Evolutionary conservation across 2,113 vertebrate genomes (phyloP), one percentile per base, ranked within the genome.

Genomic region (Lepisosteus osseus): DNA sequence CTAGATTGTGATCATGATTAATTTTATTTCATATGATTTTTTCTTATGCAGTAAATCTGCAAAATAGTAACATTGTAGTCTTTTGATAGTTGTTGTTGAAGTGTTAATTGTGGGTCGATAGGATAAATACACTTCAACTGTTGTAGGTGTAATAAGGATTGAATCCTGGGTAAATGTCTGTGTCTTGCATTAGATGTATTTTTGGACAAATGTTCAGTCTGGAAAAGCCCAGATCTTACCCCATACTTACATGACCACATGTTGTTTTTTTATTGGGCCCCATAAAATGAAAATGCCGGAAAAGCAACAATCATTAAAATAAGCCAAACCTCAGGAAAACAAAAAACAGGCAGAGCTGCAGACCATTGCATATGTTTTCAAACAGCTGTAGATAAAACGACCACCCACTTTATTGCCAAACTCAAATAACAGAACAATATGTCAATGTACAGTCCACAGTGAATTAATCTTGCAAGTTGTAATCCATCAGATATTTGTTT

Each of bases 271-370:
- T 56, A 68, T 69, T 69, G 45, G n/a, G 29, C 47, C 45, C 44
- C 9, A 65, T 59, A 54, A 75, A 75, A 61, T 42, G 43, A 76
- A 77, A 76, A 67, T 67, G 7, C 51, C 45, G 57, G 67, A 73
- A 73, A 68, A 15, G 17, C 66, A 72, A 65, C 43, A 68, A 72
- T 63, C 73, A 62, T 65, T 55, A 44, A 66, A 76, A 67, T 61
- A 63, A 67, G 40, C 66, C 63, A 74, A 66, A 65, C 59, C 72
- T 55, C 54, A 45, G 42, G 44, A 45, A 69, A 51, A 66, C 29
- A 3, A 6, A 7, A 47, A 14, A 15, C 29, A 71, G 44, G 14
- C 17, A 65, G 17, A n/a, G 43, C 66, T 54, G 70, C 51, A 3
- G 41, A 17, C 29, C 45, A 17, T 65, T 13, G 59, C 41, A 44